phyloP scores from a whole-genome alignment of 2,797 vertebrate genomes.

The Thamnophis elegans region DNA sequence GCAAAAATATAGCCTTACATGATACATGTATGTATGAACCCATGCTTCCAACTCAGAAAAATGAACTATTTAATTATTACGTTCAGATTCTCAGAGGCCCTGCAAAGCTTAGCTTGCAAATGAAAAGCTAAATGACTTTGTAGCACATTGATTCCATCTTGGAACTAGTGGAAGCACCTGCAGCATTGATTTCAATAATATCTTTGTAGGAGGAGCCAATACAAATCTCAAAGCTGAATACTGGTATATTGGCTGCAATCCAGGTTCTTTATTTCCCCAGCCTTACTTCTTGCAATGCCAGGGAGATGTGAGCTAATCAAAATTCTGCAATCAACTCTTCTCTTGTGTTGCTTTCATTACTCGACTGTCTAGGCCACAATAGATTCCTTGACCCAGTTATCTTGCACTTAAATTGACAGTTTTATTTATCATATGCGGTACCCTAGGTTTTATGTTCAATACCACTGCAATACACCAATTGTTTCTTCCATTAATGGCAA shows the following conservation, averaged over 20 bases:
- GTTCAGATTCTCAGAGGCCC: neutral
- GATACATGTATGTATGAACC: neutral
- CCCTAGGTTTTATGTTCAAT: slow-evolving; percentile 32
- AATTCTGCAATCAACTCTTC: slow-evolving; percentile 31
- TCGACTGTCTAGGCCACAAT: slow-evolving; percentile 1
- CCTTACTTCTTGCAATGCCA: slow-evolving; percentile 29
- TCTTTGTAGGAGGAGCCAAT: neutral
- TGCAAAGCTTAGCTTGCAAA: neutral
- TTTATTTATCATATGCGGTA: slow-evolving; percentile 44
- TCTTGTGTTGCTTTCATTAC: slow-evolving; percentile 14
- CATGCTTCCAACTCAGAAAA: neutral
- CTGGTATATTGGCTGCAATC: slow-evolving; percentile 7
- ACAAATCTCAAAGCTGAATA: neutral
- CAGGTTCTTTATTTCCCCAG: slow-evolving; percentile 22
- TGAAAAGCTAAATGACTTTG: neutral
- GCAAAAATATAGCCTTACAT: neutral
- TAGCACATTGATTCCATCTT: neutral
- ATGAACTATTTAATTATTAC: neutral
- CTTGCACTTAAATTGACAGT: neutral
- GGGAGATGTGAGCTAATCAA: slow-evolving; percentile 37
- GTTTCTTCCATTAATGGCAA: slow-evolving; percentile 55
- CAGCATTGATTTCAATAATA: neutral
- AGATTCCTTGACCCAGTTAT: slow-evolving; percentile 25
- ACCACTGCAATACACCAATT: slow-evolving; percentile 32
- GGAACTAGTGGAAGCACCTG: neutral